These are phyloP conservation scores for Epizoanthus illoricatus DNA, from an alignment of 92 coral and sea anemone species.

Conservation along the genomic window DNA sequence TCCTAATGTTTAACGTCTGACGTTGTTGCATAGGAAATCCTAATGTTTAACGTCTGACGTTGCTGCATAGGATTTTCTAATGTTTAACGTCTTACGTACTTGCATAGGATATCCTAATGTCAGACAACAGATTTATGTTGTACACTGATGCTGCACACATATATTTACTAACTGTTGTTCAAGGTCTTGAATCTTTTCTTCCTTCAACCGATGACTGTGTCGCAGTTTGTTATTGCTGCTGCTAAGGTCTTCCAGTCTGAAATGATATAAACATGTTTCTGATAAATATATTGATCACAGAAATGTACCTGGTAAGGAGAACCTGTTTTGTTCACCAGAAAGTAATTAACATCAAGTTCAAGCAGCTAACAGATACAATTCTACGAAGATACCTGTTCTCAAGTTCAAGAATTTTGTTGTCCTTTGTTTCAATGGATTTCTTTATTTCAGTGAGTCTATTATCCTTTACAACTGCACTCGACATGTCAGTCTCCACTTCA, in stretches of 20 bases:
- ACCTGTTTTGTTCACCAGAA: no score
- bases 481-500: slow-evolving; percentile 66
- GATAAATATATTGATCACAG: not conserved
- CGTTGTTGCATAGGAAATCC: no score
- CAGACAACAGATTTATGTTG: no score
- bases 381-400: slow-evolving; percentile 74
- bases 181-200: slow-evolving; percentile 76
- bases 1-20: no score
- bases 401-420: slow-evolving; percentile 85
- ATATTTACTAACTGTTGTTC: slow-evolving; percentile 64
- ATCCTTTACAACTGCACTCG: slow-evolving; percentile 67
- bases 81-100: no score
- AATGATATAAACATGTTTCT: not conserved
- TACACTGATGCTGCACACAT: no score
- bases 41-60: no score
- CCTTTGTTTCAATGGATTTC: slow-evolving; percentile 75
- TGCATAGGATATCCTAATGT: no score
- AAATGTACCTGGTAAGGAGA: no score
- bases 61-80: no score
- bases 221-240: slow-evolving; percentile 77
- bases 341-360: no score
- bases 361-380: not conserved
- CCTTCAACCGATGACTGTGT: slow-evolving; percentile 75
- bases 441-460: slow-evolving; percentile 63
- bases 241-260: slow-evolving; percentile 86